Evolutionary conservation across 2,888 invertebrate species (phyloP), one percentile per base, ranked within the genome.

Genomic region (Nysson spinosus): DNA sequence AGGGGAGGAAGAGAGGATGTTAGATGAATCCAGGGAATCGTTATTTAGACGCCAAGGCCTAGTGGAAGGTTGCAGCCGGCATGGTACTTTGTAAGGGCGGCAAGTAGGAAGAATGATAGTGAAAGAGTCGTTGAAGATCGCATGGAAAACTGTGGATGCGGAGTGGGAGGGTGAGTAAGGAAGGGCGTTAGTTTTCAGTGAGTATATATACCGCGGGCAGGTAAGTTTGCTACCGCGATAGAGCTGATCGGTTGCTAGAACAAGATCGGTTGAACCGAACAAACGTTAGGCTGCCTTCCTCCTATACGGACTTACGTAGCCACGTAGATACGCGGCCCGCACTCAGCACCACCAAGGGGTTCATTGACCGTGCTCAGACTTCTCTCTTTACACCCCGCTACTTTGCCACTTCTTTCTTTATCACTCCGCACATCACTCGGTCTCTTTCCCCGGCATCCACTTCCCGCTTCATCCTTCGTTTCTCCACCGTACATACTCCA

Each of bases 361-460:
- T 86, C 85, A 75, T 81, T 81, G 86, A 86, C 86, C 86, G 85
- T 79, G 78, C 74, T 81, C 82, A 74, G 85, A 37, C 58, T 57
- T 51, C 68, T 69, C 22, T 50, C 42, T 32, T 14, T 54, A 20
- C 28, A 6, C 12, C 5, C 7, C 20, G 5, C 35, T 5, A 20
- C 2, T 19, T 11, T 12, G 6, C 17, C 4, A 9, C 22, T 35
- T 52, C 42, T 52, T 39, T 20, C 39, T 68, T 52, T 55, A 46
- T 60, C 57, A 28, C 42, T 22, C 50, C 55, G 54, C 57, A 57
- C 61, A 52, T 65, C 65, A 5, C 37, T 49, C 55, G 37, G 30
- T 63, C 66, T 52, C 61, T 17, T 42, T 60, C 56, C 19, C 24
- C 28, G 42, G 51, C 20, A 43, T 55, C 47, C 49, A 14, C 40